phyloP scores from a whole-genome alignment of 1,140 invertebrate species.

The Drosophila leontia region DNA sequence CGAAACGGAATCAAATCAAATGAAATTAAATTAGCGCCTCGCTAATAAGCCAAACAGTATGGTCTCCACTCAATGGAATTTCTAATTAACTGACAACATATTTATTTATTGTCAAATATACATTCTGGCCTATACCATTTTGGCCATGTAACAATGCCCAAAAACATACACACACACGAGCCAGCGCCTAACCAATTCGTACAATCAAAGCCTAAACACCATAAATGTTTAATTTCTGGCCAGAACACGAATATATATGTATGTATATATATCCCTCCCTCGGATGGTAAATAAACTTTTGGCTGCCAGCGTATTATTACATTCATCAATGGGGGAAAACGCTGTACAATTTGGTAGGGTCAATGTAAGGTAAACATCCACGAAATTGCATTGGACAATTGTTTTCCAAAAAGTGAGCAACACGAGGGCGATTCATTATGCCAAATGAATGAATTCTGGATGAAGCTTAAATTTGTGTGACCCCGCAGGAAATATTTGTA shows the following conservation, averaged over 20 bases:
- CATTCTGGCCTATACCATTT: slow-evolving; percentile 48
- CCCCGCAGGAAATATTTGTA: no score
- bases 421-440: not conserved
- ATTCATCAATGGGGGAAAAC: slow-evolving; percentile 44
- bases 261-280: slow-evolving; percentile 14
- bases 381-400: slow-evolving; percentile 40
- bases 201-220: slow-evolving; percentile 54
- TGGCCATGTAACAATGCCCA: slow-evolving; percentile 57
- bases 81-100: slow-evolving; percentile 77
- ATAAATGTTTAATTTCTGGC: slow-evolving; percentile 67
- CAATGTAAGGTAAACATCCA: slow-evolving; percentile 48
- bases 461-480: not conserved
- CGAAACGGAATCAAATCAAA: slow-evolving; percentile 48
- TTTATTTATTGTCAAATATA: slow-evolving; percentile 77
- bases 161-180: not conserved
- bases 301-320: slow-evolving; percentile 53
- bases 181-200: slow-evolving; percentile 2
- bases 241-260: slow-evolving; percentile 9
- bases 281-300: slow-evolving; percentile 56
- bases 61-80: slow-evolving; percentile 67
- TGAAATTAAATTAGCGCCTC: slow-evolving; percentile 59
- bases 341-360: slow-evolving; percentile 32
- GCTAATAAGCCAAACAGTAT: slow-evolving; percentile 79
- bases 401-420: slow-evolving; percentile 38
- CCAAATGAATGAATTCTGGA: slow-evolving; percentile 1